Evolutionary conservation across 2,797 vertebrate species (phyloP).

Genomic region (Helostoma temminkii): DNA sequence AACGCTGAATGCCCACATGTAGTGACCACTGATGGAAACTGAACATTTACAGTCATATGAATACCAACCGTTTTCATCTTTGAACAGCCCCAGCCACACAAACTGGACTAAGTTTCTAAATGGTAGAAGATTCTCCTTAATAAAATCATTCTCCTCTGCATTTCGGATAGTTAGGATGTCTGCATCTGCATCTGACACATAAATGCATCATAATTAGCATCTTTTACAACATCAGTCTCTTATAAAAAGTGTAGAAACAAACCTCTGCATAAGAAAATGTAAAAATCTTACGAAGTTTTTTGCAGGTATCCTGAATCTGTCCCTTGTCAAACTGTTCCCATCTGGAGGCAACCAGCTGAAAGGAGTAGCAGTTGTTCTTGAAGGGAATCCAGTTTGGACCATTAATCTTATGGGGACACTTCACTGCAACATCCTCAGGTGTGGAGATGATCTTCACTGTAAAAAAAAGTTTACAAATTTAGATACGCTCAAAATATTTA

Average conservation of each 20-base stretch:
- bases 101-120: constrained; percentile 88
- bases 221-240: not conserved
- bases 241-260: not conserved
- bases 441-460: constrained; percentile 82
- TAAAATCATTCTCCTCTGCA: constrained; percentile 90
- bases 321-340: constrained; percentile 76
- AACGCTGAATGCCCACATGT: not conserved
- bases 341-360: constrained; percentile 86
- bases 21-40: not conserved
- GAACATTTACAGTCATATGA: not conserved
- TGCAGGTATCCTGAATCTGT: constrained; percentile 84
- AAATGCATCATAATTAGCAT: not conserved
- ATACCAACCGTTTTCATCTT: constrained; percentile 84
- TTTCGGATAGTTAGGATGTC: constrained; percentile 89
- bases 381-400: constrained; percentile 95
- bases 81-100: constrained; percentile 90
- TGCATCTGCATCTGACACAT: constrained; percentile 84
- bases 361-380: constrained; percentile 92
- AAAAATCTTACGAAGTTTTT: constrained; percentile 83
- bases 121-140: constrained; percentile 86
- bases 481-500: not conserved
- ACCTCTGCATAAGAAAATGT: not conserved
- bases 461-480: constrained; percentile 35
- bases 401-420: constrained; percentile 91
- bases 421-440: constrained; percentile 72